Conservation (phyloP, 2,797 vertebrate genomes). For the Myotis pilosus region DNA sequence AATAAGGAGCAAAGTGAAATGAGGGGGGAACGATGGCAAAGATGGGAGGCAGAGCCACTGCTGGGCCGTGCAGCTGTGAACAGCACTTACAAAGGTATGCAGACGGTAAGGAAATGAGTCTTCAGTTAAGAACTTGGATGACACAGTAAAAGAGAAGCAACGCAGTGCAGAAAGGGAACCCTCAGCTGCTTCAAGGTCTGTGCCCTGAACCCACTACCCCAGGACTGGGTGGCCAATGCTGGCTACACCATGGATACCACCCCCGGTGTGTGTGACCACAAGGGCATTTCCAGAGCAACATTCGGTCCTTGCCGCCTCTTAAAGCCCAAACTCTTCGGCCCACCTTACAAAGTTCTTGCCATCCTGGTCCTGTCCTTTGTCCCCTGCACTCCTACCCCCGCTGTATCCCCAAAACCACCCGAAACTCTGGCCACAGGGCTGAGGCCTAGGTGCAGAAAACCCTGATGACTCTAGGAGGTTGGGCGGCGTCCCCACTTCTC, state of each 20-base stretch:
- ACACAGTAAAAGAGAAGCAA: background rate
- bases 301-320: background rate
- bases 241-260: rapidly evolving
- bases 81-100: background rate
- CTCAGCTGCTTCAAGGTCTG: background rate
- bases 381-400: background rate
- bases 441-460: too few species aligned
- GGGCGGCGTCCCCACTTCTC: rapidly evolving
- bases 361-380: too few species aligned
- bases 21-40: rapidly evolving
- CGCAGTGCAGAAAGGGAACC: rapidly evolving
- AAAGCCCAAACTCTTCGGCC: background rate
- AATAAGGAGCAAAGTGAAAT: rapidly evolving
- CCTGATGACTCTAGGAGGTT: rapidly evolving
- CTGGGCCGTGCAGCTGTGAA: background rate
- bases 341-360: rapidly evolving
- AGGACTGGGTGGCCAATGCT: background rate
- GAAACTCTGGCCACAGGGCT: background rate
- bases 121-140: rapidly evolving
- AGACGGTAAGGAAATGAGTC: rapidly evolving
- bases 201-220: rapidly evolving
- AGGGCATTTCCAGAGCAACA: background rate
- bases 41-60: background rate
- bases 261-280: rapidly evolving
- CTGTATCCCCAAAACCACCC: background rate